Evolutionary conservation across 2,888 invertebrate species (phyloP), one percentile per base, ranked within the genome.

Genomic region (Torymus auratus): DNA sequence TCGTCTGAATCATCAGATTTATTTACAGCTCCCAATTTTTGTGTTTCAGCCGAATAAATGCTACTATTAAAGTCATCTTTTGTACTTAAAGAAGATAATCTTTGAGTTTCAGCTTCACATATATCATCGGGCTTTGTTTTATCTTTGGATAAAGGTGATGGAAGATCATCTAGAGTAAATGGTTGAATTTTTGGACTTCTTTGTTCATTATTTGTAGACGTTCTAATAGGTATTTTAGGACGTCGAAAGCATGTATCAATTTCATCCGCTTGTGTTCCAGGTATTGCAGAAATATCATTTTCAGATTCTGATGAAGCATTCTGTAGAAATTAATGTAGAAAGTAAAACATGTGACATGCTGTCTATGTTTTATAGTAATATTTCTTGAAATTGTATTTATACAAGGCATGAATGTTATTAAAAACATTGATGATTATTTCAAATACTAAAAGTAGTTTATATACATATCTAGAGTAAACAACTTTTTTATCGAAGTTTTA

Each of bases 221-320:
- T 15, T 65, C 52, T 73, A 53, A 28, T 53, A 53, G 77, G 75
- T 50, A 56, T 23, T 73, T 64, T 15, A 23, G 83, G 81, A 28
- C 23, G 71, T n/a, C 76, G 68, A 52, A 79, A 78, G 53, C 53
- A 64, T 2, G 17, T 20, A 2, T 65, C 75, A 50, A 2, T 56
- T 53, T 69, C 58, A 15, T 83, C 78, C 10, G 55, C 60, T 71
- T 83, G 81, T 13, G 81, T 82, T 12, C 77, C 83, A 28, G 81
- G 79, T 60, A 82, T 81, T 20, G 28, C 15, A 15, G 81, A 82
- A 5, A 71, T 13, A 64, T 83, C 81, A 20, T n/a, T 58, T 60
- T 80, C 83, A 23, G 78, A 82, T 12, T 56, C 68, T 50, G 69
- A 78, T 15, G 83, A 83, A 12, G 23, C 56, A 74, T 83, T 79